A percentile compares a stretch with the other conserved stretches of the same genome.
Evolutionary conservation across 2,113 vertebrate genomes (phyloP).

Genomic region (Osmerus eperlanus): DNA sequence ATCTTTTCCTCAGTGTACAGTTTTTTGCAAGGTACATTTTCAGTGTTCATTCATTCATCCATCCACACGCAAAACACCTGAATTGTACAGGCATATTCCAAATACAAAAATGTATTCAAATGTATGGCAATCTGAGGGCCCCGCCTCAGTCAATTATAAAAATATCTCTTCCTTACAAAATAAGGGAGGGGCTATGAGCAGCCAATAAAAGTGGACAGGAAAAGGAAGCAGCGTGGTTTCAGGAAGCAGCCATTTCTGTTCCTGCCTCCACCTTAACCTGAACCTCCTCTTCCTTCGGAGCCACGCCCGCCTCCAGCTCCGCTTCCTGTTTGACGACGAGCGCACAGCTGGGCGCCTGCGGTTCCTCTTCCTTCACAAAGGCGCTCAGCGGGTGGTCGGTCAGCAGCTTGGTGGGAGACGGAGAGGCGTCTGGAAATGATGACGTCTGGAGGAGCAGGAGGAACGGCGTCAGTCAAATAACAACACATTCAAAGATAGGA

Average conservation of each 20-base stretch:
- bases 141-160: constrained; percentile 82
- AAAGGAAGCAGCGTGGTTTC: constrained; percentile 21
- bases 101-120: constrained; percentile 99
- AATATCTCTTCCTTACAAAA: constrained; percentile 63
- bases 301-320: constrained; percentile 54
- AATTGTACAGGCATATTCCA: constrained; percentile 83
- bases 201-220: constrained; percentile 41
- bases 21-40: constrained; percentile 73
- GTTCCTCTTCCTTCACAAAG: constrained; percentile 80
- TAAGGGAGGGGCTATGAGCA: constrained; percentile 62
- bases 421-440: constrained; percentile 85
- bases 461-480: neutral
- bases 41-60: constrained; percentile 24
- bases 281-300: constrained; percentile 43
- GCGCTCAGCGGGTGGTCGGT: constrained; percentile 87
- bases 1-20: constrained; percentile 74
- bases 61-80: constrained; percentile 84
- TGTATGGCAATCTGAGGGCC: constrained; percentile 74
- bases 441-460: constrained; percentile 74
- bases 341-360: constrained; percentile 45
- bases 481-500: neutral
- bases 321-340: constrained; percentile 83
- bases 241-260: constrained; percentile 43
- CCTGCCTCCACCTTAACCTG: constrained; percentile 42
- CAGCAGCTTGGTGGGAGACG: constrained; percentile 89